Evolutionary conservation across 2,797 vertebrate species (phyloP).

Genomic region (Leptodactylus fallax): DNA sequence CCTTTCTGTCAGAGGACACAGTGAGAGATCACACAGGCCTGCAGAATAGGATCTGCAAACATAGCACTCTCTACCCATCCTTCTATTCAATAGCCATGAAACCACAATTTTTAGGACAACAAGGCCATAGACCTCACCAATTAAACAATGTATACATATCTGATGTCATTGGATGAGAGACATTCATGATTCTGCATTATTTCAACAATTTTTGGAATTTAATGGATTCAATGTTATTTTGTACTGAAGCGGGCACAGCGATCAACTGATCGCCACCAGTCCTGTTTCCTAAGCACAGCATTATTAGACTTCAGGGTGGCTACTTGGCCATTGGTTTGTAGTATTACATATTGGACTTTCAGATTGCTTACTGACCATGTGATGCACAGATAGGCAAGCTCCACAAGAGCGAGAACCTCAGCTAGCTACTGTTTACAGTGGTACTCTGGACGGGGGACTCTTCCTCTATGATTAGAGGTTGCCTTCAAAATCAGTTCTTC

Average conservation of each 20-base stretch:
- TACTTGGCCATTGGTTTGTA: neutral
- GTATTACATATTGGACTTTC: neutral
- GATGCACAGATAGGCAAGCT: neutral
- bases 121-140: neutral
- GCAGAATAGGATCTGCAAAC: constrained; percentile 58
- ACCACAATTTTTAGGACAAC: neutral
- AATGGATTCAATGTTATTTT: no score
- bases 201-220: no score
- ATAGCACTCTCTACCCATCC: constrained; percentile 40
- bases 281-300: no score
- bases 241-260: no score
- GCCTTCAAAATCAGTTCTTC: neutral
- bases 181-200: neutral
- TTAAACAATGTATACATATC: no score
- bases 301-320: no score
- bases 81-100: constrained; percentile 16
- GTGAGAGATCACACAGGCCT: constrained; percentile 37
- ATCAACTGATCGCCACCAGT: no score
- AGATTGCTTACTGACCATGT: neutral
- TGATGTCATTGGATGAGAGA: no score
- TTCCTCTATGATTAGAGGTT: neutral
- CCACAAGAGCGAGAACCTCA: no score
- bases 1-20: constrained; percentile 44
- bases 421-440: neutral
- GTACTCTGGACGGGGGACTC: neutral